Conservation (phyloP, 1,140 invertebrate species). For the Drosophila orena region DNA sequence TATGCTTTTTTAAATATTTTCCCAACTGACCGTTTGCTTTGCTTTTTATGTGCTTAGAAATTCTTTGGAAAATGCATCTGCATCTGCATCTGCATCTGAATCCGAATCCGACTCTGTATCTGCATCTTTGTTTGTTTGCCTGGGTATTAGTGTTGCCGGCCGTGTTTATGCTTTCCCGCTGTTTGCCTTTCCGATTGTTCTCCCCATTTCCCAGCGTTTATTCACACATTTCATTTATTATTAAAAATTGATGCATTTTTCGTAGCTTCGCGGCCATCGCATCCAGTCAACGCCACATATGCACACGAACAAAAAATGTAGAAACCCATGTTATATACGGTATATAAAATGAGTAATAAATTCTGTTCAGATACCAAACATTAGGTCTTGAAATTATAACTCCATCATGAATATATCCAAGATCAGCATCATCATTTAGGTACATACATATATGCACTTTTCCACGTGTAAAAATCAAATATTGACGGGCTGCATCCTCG, state of each 20-base stretch:
- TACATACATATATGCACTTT: not conserved
- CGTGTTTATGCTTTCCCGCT: conserved; percentile 80
- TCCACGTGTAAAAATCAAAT: conserved; percentile 65
- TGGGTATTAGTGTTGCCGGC: conserved; percentile 70
- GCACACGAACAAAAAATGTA: not conserved
- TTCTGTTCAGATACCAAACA: too few relatives aligned
- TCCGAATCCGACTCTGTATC: conserved; percentile 27
- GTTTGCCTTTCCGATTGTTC: conserved; percentile 77
- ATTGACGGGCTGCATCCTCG: conserved; percentile 60
- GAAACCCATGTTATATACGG: too few relatives aligned
- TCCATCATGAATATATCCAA: not conserved
- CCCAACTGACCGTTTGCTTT: conserved; percentile 72
- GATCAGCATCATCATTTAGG: not conserved
- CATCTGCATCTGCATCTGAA: conserved; percentile 38
- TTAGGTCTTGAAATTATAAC: too few relatives aligned
- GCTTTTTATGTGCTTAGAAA: conserved; percentile 76
- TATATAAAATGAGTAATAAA: too few relatives aligned
- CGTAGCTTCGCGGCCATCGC: conserved; percentile 47
- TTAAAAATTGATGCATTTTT: conserved; percentile 67
- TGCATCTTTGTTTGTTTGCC: conserved; percentile 73
- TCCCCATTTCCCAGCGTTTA: conserved; percentile 44
- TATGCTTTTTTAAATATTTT: conserved; percentile 82
- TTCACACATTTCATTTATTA: conserved; percentile 82
- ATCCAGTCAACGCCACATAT: conserved; percentile 51
- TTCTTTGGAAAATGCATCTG: conserved; percentile 76